These are phyloP conservation scores for Orthonychiurus folsomi DNA, from an alignment of 2,888 invertebrate species.

Conservation along the genomic window DNA sequence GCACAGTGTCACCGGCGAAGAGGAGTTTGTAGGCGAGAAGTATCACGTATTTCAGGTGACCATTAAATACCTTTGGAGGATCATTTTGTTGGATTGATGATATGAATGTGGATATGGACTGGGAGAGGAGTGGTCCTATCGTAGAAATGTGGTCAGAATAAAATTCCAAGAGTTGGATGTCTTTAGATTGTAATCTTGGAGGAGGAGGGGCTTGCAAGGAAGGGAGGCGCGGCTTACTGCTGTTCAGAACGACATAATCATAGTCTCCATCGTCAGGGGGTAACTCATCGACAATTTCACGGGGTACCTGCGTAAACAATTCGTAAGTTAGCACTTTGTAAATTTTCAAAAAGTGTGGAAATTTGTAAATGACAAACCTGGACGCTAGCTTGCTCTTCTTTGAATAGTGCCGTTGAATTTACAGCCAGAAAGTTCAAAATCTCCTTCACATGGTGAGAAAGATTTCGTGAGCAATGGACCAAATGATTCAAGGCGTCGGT, in stretches of 20 bases:
- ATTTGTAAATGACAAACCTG: neutral
- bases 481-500: constrained; percentile 77
- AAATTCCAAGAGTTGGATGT: constrained; percentile 73
- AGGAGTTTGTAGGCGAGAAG: constrained; percentile 88
- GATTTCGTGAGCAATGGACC: constrained; percentile 72
- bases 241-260: constrained; percentile 61
- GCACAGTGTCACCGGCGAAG: constrained; percentile 86
- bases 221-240: constrained; percentile 12
- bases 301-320: neutral
- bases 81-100: constrained; percentile 85
- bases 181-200: constrained; percentile 57
- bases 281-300: constrained; percentile 14
- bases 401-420: constrained; percentile 30
- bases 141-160: constrained; percentile 79
- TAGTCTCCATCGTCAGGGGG: constrained; percentile 67
- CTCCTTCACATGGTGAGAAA: constrained; percentile 80
- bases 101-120: constrained; percentile 85
- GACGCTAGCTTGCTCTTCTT: constrained; percentile 8
- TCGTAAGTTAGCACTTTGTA: neutral
- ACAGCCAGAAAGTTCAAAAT: constrained; percentile 53
- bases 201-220: constrained; percentile 10
- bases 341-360: neutral
- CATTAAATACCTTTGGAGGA: constrained; percentile 83
- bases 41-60: constrained; percentile 88
- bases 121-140: constrained; percentile 72